Percentiles rank a stretch among this genome's conserved stretches.
Conservation (phyloP, 2,888 invertebrate genomes). For the Brenthis daphne region DNA sequence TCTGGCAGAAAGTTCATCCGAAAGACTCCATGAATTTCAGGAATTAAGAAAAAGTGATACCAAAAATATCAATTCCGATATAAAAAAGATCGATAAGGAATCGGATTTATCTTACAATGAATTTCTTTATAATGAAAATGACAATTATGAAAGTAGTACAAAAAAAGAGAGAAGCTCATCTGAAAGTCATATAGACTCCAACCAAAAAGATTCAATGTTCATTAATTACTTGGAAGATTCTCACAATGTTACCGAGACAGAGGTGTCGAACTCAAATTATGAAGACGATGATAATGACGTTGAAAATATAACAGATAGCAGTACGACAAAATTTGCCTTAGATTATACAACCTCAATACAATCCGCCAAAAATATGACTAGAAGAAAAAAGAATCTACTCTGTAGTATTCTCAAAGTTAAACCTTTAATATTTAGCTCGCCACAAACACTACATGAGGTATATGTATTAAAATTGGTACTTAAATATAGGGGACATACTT, state of each 20-base stretch:
- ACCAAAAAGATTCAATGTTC: conserved; percentile 15
- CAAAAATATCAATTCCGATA: conserved; percentile 35
- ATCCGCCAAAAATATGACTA: conserved; percentile 29
- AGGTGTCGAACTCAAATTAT: conserved; percentile 25
- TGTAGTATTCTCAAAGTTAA: conserved; percentile 63
- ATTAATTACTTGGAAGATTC: conserved; percentile 31
- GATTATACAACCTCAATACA: conserved; percentile 15
- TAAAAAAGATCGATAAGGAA: conserved; percentile 45
- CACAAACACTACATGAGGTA: conserved; percentile 69
- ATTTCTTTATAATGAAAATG: conserved; percentile 60
- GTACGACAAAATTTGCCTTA: conserved; percentile 5
- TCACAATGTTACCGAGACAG: conserved; percentile 34
- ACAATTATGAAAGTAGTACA: conserved; percentile 37
- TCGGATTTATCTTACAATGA: conserved; percentile 53
- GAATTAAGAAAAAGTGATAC: conserved; percentile 31
- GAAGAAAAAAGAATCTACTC: conserved; percentile 31
- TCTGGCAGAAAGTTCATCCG: conserved; percentile 13
- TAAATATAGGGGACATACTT: no score
- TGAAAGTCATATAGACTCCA: conserved; percentile 25
- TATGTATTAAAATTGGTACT: conserved; percentile 11
- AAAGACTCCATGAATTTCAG: not conserved
- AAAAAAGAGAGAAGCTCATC: conserved; percentile 15
- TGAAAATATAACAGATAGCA: conserved; percentile 42
- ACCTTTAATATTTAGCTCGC: conserved; percentile 60
- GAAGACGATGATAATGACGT: conserved; percentile 40